A percentile compares a stretch with the other conserved stretches of the same genome.
Evolutionary conservation across 2,113 vertebrate genomes (phyloP).

Genomic region (Coreoperca whiteheadi): DNA sequence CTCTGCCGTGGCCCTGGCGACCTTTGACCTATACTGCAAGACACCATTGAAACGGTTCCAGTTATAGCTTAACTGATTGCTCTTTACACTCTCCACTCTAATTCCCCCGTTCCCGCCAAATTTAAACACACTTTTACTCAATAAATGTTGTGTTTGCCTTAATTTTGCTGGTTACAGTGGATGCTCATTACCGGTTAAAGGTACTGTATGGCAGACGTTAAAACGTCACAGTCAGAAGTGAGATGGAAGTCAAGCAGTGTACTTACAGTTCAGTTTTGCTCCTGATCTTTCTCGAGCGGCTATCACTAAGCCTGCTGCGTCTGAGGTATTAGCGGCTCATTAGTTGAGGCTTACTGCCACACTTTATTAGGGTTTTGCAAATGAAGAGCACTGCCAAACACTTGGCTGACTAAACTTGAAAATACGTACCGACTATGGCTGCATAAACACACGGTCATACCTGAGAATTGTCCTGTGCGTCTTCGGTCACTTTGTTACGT

Average conservation of each 20-base stretch:
- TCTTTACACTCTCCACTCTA: neutral
- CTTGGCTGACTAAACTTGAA: neutral
- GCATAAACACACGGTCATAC: neutral
- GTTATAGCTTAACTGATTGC: neutral
- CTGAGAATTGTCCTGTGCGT: neutral
- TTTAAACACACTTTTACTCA: conserved; percentile 1
- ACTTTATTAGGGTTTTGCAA: conserved; percentile 63
- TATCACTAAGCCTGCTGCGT: conserved; percentile 55
- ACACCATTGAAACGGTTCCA: neutral
- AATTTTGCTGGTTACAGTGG: no score
- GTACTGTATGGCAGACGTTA: neutral
- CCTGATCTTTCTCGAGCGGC: conserved; percentile 50
- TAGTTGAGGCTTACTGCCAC: conserved; percentile 65
- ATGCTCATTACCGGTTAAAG: neutral
- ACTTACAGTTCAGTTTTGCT: neutral
- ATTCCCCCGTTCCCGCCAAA: neutral
- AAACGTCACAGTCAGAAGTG: conserved; percentile 3
- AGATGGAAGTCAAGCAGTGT: neutral
- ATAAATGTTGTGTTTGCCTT: neutral
- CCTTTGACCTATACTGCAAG: neutral
- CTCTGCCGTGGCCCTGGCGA: neutral
- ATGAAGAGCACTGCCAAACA: neutral
- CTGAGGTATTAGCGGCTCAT: conserved; percentile 54
- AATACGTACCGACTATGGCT: neutral
- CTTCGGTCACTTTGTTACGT: neutral